These are phyloP conservation scores for Copidosoma aretas DNA, from an alignment of 2,888 invertebrate species.

Conservation along the genomic window DNA sequence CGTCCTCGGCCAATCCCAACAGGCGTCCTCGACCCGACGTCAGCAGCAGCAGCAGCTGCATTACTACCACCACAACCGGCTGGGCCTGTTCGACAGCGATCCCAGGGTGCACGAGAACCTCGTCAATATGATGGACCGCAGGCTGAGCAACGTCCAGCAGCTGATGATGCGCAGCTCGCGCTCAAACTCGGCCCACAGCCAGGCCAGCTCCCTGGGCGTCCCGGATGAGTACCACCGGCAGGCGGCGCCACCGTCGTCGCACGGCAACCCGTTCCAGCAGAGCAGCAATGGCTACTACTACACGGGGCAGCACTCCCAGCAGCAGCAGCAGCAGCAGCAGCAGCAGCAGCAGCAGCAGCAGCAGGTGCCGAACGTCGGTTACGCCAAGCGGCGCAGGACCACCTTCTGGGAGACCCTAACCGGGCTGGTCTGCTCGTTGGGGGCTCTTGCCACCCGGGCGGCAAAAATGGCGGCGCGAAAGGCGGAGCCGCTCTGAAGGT, in stretches of 20 bases:
- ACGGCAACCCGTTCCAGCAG: neutral
- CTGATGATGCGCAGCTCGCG: conserved; percentile 36
- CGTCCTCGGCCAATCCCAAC: conserved; percentile 36
- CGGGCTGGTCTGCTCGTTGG: conserved; percentile 62
- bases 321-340: conserved; percentile 1
- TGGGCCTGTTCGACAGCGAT: conserved; percentile 48
- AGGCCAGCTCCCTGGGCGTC: conserved; percentile 27
- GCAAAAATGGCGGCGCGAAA: conserved; percentile 58
- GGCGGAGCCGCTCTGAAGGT: conserved; percentile 54
- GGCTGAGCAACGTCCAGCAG: conserved; percentile 57
- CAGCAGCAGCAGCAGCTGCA: conserved; percentile 29
- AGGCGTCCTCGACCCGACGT: conserved; percentile 29
- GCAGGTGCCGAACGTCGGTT: conserved; percentile 16
- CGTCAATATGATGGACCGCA: conserved; percentile 55
- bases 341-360: conserved; percentile 40
- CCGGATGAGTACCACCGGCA: no score
- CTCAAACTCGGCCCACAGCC: conserved; percentile 36
- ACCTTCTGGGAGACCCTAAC: conserved; percentile 63
- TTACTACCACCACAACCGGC: neutral
- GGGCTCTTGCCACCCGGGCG: conserved; percentile 61
- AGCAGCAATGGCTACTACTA: conserved; percentile 39
- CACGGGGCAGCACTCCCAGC: no score
- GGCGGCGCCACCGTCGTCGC: neutral
- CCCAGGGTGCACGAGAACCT: conserved; percentile 55
- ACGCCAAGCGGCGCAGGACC: conserved; percentile 37